Percentiles rank a stretch among this genome's conserved stretches.
Conservation (phyloP, 1,140 invertebrate genomes). For the Neodiprion fabricii region DNA sequence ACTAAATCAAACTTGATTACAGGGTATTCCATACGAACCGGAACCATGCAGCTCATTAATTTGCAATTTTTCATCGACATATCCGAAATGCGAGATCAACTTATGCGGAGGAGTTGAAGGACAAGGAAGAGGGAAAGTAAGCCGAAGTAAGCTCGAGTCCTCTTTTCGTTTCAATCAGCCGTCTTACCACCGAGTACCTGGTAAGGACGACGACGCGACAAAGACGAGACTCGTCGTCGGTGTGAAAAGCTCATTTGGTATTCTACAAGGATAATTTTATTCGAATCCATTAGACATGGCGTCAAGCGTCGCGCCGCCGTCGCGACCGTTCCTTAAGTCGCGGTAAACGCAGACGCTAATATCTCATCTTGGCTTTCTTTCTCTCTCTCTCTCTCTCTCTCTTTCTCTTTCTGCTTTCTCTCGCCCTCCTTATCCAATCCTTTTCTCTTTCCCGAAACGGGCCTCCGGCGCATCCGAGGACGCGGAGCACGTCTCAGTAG, state of each 20-base stretch:
- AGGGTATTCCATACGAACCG: not conserved
- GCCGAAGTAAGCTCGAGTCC: too few relatives aligned
- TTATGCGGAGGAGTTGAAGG: too few relatives aligned
- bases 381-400: not conserved
- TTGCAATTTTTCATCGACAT: too few relatives aligned
- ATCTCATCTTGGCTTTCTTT: not conserved
- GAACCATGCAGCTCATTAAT: too few relatives aligned
- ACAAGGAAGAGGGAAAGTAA: too few relatives aligned
- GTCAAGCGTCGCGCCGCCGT: not conserved
- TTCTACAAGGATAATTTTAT: slow-evolving; percentile 8
- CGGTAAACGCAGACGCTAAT: not conserved
- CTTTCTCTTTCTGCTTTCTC: not conserved
- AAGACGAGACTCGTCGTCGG: too few relatives aligned
- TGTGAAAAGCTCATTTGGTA: not conserved
- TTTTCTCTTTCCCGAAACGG: too few relatives aligned
- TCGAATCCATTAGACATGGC: slow-evolving; percentile 7
- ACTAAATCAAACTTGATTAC: not conserved
- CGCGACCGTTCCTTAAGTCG: not conserved
- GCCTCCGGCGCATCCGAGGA: not conserved
- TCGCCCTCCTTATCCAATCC: not conserved
- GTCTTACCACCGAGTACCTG: too few relatives aligned
- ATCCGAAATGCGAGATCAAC: too few relatives aligned
- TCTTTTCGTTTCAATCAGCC: too few relatives aligned
- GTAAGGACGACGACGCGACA: too few relatives aligned
- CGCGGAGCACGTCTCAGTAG: not conserved